phyloP scores from a whole-genome alignment of 2,888 invertebrate species.

The Eilema depressum region DNA sequence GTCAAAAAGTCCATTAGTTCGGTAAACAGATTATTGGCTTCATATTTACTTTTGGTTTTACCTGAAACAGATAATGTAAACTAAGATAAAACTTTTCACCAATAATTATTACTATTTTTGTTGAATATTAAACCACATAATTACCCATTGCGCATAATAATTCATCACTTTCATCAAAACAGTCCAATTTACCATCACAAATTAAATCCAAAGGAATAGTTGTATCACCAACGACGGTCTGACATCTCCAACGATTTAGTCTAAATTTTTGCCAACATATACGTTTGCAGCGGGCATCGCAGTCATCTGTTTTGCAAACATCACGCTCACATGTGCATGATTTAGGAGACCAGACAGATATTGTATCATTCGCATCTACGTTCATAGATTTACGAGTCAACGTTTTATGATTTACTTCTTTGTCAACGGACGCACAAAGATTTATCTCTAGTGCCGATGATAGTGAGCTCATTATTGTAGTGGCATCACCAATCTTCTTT shows the following conservation, averaged over 20 bases:
- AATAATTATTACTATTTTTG: background rate
- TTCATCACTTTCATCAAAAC: constrained; percentile 76
- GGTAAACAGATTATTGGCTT: constrained; percentile 62
- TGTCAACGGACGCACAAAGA: constrained; percentile 54
- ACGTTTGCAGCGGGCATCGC: constrained; percentile 61
- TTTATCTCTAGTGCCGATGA: constrained; percentile 58
- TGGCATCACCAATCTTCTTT: constrained; percentile 58
- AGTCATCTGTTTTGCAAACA: constrained; percentile 53
- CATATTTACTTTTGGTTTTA: constrained; percentile 57
- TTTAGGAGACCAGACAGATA: constrained; percentile 47
- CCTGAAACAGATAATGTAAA: constrained; percentile 48
- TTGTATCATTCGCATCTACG: constrained; percentile 21
- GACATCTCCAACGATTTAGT: constrained; percentile 67
- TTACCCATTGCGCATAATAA: constrained; percentile 64
- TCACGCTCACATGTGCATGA: constrained; percentile 63
- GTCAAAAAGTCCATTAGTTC: constrained; percentile 56
- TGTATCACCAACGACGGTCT: constrained; percentile 55
- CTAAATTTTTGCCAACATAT: constrained; percentile 68
- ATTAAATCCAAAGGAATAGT: constrained; percentile 63
- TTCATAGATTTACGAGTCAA: constrained; percentile 18
- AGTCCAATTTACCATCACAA: constrained; percentile 80
- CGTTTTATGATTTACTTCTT: background rate
- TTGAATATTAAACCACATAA: background rate
- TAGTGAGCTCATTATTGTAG: constrained; percentile 60
- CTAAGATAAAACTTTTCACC: background rate